These are phyloP conservation scores for Lithobates sylvaticus DNA, from an alignment of 2,797 vertebrate species.

Conservation along the genomic window DNA sequence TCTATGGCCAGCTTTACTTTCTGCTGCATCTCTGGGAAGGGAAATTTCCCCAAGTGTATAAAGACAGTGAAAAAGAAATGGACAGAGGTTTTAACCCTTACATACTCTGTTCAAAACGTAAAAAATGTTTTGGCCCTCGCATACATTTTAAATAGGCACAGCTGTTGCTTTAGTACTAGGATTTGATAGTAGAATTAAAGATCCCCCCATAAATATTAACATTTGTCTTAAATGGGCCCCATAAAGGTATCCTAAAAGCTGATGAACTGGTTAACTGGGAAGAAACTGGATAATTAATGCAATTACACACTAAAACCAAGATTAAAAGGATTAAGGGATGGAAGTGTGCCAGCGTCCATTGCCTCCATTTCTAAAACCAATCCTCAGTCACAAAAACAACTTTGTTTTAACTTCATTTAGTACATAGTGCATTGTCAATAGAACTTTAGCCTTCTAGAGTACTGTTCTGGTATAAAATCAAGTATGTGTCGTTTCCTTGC, in stretches of 20 bases:
- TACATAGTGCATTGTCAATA: background rate
- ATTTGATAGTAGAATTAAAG: too few species aligned
- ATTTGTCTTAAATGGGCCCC: too few species aligned
- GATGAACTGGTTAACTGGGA: constrained; percentile 12
- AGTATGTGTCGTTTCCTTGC: background rate
- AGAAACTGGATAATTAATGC: constrained; percentile 31
- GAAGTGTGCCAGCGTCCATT: constrained; percentile 10
- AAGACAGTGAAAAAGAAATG: too few species aligned
- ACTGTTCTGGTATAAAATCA: background rate
- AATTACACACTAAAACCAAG: constrained; percentile 41
- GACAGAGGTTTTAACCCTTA: too few species aligned
- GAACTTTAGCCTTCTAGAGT: background rate
- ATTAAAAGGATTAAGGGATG: constrained; percentile 36
- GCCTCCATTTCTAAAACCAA: constrained; percentile 18
- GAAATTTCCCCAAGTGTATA: background rate
- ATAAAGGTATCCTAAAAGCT: background rate
- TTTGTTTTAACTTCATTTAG: background rate
- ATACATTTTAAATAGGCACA: too few species aligned
- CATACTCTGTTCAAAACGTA: too few species aligned
- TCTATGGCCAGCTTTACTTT: too few species aligned
- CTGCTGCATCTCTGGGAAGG: background rate
- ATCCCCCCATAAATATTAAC: too few species aligned
- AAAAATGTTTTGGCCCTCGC: too few species aligned
- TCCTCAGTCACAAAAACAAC: constrained; percentile 15
- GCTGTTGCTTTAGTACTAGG: too few species aligned